These are phyloP conservation scores for Siphamia tubifer DNA, from an alignment of 2,113 vertebrate species.

Conservation along the genomic window DNA sequence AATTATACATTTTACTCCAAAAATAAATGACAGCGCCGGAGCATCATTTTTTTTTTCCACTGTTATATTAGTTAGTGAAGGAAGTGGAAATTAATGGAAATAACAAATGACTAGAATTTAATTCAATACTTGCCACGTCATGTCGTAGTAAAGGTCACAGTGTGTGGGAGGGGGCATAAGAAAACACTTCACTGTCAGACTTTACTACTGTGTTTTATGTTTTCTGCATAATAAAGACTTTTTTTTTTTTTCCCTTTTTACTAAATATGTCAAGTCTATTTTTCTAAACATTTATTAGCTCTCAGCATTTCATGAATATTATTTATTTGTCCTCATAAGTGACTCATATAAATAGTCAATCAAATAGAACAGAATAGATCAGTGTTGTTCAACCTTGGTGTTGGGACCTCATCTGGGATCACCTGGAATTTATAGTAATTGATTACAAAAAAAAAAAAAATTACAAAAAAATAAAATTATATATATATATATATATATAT, in stretches of 20 bases:
- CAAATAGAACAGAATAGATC: no score
- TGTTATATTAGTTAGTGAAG: neutral
- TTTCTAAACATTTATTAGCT: no score
- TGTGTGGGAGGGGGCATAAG: constrained; percentile 9
- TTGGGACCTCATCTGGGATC: no score
- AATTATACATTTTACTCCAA: neutral
- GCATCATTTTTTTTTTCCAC: neutral
- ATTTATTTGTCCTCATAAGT: neutral
- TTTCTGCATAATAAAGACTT: constrained; percentile 32
- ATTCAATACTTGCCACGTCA: constrained; percentile 6
- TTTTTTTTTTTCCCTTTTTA: no score
- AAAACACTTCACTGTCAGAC: constrained; percentile 18
- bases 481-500: no score
- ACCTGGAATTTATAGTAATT: no score
- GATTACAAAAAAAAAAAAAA: no score
- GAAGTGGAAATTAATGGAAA: constrained; percentile 10
- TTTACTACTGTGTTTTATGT: constrained; percentile 25
- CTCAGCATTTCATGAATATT: neutral
- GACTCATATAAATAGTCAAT: neutral
- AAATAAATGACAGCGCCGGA: neutral
- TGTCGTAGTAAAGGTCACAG: constrained; percentile 3
- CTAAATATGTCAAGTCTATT: neutral
- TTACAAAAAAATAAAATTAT: no score
- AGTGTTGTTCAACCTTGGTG: no score
- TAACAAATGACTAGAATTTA: constrained; percentile 14